These are phyloP conservation scores for Cancer borealis DNA, from an alignment of 2,888 invertebrate genomes.

Conservation along the genomic window DNA sequence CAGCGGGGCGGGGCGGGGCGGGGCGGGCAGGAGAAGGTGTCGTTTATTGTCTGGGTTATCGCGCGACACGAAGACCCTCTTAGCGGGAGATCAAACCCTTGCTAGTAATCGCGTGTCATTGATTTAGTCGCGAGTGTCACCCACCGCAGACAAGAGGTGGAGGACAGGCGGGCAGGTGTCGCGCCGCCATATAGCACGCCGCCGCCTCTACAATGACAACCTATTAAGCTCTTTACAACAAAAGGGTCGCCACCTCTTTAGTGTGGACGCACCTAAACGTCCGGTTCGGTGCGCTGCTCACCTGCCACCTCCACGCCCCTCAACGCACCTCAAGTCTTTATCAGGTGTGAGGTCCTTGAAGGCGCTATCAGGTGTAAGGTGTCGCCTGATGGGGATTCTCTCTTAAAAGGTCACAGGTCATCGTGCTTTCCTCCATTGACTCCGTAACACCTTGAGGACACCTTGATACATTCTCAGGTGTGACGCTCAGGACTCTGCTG, in stretches of 20 bases:
- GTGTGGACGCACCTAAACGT: neutral
- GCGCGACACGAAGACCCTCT: slow-evolving; percentile 48
- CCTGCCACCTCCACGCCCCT: neutral
- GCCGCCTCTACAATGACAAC: neutral
- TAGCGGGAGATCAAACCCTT: slow-evolving; percentile 57
- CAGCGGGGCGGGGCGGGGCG: slow-evolving; percentile 38
- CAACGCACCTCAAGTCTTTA: neutral
- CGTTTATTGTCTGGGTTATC: slow-evolving; percentile 52
- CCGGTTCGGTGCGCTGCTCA: slow-evolving; percentile 5
- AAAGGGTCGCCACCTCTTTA: slow-evolving; percentile 24
- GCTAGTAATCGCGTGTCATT: slow-evolving; percentile 59
- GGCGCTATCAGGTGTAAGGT: neutral
- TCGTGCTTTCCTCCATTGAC: neutral
- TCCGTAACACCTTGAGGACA: neutral
- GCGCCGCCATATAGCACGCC: neutral
- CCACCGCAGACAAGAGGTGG: slow-evolving; percentile 42
- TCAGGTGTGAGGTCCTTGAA: neutral
- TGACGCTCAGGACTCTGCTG: neutral
- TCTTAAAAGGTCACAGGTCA: neutral
- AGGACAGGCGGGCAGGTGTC: neutral
- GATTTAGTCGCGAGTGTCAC: slow-evolving; percentile 46
- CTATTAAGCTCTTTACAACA: slow-evolving; percentile 7
- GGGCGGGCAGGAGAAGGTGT: neutral
- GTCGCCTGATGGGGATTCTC: neutral
- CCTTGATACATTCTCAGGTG: neutral